Evolutionary conservation across 2,797 vertebrate species (phyloP).

Genomic region (Sebastes cheni): DNA sequence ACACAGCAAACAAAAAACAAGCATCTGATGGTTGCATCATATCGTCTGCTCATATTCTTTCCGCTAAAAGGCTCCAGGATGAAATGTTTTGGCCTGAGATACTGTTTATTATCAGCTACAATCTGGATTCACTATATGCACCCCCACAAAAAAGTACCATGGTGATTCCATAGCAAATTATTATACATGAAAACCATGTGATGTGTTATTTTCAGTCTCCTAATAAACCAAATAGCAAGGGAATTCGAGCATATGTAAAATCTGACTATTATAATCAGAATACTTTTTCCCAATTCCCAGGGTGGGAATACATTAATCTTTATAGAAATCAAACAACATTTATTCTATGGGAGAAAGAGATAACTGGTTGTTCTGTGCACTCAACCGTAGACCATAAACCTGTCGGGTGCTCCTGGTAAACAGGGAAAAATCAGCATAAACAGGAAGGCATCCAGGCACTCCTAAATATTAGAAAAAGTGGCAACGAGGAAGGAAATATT

Average conservation of each 20-base stretch:
- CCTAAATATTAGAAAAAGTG: too few species aligned
- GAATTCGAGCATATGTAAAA: not conserved
- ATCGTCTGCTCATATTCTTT: conserved; percentile 30
- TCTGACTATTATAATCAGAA: too few species aligned
- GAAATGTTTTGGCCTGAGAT: conserved; percentile 2
- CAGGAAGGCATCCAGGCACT: too few species aligned
- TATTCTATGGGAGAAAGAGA: not conserved
- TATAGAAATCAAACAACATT: not conserved
- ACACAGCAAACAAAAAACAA: conserved; percentile 44
- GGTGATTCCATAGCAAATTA: not conserved
- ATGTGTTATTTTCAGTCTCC: not conserved
- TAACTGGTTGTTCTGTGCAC: too few species aligned
- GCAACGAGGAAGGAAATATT: too few species aligned
- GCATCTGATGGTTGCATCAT: conserved; percentile 39
- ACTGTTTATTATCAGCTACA: conserved; percentile 9
- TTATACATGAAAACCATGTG: not conserved
- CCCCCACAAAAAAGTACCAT: not conserved
- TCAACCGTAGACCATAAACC: too few species aligned
- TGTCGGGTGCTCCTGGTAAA: too few species aligned
- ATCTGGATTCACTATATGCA: not conserved
- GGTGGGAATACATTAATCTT: not conserved
- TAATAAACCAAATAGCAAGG: not conserved
- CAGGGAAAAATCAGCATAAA: too few species aligned
- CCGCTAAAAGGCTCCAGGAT: conserved; percentile 16
- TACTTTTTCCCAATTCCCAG: not conserved